Evolutionary conservation across 2,888 invertebrate genomes (phyloP), one percentile per base, ranked within the genome.

Genomic region (Lomographa bimaculata): DNA sequence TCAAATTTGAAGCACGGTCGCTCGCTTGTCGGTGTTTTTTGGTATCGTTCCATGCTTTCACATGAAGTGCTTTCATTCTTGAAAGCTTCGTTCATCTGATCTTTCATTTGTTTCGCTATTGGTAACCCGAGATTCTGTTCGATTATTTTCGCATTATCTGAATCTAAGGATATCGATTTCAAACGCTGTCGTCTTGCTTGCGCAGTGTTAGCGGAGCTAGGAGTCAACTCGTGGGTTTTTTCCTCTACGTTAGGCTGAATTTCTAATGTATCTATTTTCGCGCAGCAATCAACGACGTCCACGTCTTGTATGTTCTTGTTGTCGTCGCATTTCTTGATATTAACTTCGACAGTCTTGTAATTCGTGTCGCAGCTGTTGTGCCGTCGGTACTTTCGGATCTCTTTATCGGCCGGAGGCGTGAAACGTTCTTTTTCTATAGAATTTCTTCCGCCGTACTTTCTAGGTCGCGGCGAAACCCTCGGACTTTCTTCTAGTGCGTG

Each of bases 111-210:
- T 46, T 90, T 90, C 6, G 90, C 90, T 47, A 91, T 90, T 0
- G 91, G 90, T 27, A 91, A 58, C 0, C 90, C 90, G 21, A 91
- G 57, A 57, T 91, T 91, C 49, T 90, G 90, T 71, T 91, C 91
- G n/a, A 91, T 90, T 25, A 91, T 86, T 57, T 86, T 89, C 1
- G 91, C 91, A 45, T 90, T 90, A 46, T 91, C 91, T 0, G 91
- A 91, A 59, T 91, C 91, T 20, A 91, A 53, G 0, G 91, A 91
- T 55, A 91, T 91, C 0, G 91, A 91, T 60, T 91, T 91, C 5
- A 91, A 64, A 33, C 91, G 72, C 50, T 90, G 90, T 40, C 91
- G 65, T 52, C 91, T 75, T 5, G 79, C 79, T 39, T 86, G 83
- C 1, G 83, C 89, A 0, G 81, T 68, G 44, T 69, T 79, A 10